Conservation (phyloP, 2,113 vertebrate species). For the Apaloderma vittatum region DNA sequence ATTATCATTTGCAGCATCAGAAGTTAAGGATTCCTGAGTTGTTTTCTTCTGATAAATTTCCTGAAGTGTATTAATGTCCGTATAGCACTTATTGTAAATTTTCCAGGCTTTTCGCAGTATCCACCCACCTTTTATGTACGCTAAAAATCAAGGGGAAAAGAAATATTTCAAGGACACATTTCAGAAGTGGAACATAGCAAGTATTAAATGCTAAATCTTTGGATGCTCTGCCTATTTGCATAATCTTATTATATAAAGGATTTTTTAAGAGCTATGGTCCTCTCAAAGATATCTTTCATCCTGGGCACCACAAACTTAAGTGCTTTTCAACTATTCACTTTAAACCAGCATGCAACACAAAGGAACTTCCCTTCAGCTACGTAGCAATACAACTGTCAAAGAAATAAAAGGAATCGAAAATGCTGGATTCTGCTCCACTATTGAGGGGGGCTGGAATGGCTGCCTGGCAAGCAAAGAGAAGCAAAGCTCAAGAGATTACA, state of each 20-base stretch:
- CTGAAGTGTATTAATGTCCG: slow-evolving; percentile 95
- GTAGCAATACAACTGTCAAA: neutral
- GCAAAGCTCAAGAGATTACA: neutral
- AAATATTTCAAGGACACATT: neutral
- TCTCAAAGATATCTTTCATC: neutral
- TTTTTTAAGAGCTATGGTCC: neutral
- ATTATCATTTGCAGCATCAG: slow-evolving; percentile 94
- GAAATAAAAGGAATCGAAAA: neutral
- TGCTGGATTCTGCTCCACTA: neutral
- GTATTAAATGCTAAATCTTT: neutral
- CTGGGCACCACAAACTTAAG: neutral
- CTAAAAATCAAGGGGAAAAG: slow-evolving; percentile 67
- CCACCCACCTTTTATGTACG: slow-evolving; percentile 99
- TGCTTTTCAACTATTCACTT: neutral
- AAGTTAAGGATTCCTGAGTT: slow-evolving; percentile 84
- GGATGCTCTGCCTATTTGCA: neutral
- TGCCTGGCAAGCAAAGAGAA: neutral
- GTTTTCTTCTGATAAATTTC: slow-evolving; percentile 86
- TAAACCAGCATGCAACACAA: neutral
- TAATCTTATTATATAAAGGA: neutral
- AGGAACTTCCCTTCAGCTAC: neutral
- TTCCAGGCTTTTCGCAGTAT: slow-evolving; percentile 99
- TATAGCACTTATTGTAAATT: slow-evolving; percentile 99
- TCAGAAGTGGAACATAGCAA: neutral
- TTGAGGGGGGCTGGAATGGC: fast-evolving